These are phyloP conservation scores for Clistopyga incitator DNA, from an alignment of 2,888 invertebrate species.

Conservation along the genomic window DNA sequence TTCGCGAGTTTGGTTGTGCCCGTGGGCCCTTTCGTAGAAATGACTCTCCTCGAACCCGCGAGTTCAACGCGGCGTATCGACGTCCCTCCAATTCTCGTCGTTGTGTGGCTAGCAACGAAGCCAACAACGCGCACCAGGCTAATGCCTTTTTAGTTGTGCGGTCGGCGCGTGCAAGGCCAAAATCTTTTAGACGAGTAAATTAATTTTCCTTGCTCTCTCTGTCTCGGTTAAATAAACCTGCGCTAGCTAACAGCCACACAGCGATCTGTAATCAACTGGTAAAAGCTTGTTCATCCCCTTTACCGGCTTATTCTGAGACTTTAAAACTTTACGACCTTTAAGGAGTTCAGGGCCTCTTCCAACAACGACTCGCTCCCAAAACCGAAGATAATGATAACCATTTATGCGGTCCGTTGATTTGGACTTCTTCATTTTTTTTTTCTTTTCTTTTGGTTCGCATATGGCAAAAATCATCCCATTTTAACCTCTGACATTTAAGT, in stretches of 20 bases:
- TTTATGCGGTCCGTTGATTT: background rate
- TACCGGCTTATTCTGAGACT: background rate
- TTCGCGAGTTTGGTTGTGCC: conserved; percentile 43
- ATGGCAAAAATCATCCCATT: too few relatives aligned
- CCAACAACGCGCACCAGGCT: conserved; percentile 69
- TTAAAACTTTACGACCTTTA: background rate
- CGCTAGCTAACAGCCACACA: conserved; percentile 22
- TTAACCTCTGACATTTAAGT: too few relatives aligned
- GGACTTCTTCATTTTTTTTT: too few relatives aligned
- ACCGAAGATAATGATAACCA: background rate
- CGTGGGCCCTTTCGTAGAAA: conserved; percentile 62
- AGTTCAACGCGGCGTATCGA: conserved; percentile 56
- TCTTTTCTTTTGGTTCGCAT: too few relatives aligned
- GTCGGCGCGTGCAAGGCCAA: conserved; percentile 77
- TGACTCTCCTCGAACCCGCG: conserved; percentile 48
- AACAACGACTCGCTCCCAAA: background rate
- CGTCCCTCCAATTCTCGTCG: conserved; percentile 18
- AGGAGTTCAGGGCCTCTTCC: background rate
- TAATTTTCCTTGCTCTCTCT: conserved; percentile 67
- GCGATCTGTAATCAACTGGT: conserved; percentile 9
- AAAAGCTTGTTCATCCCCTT: conserved; percentile 5
- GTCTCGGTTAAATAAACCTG: conserved; percentile 74
- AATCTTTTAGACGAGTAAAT: conserved; percentile 68
- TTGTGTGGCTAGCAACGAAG: conserved; percentile 47
- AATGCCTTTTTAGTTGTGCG: conserved; percentile 72